Base-by-base conservation (phyloP, 2,888 invertebrate genomes). In the Nemapogon koenigi region DNA sequence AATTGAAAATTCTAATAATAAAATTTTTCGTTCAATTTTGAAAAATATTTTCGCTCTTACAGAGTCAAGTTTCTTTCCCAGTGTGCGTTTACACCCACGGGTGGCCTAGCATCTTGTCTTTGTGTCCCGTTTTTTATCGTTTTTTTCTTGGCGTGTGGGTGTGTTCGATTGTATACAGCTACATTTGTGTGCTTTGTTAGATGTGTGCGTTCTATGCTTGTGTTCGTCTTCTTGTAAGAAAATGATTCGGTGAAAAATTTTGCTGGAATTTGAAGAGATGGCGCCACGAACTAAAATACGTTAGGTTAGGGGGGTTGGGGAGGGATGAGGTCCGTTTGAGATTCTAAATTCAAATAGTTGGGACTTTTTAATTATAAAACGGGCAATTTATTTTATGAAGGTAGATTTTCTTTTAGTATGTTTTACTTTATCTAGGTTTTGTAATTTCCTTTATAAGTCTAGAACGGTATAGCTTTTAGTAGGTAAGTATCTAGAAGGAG, bases 141-240 rank as follows among this genome's bases (percentile, higher is more conserved):
- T 76, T 78, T 75, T 76, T 73, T 73, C 70, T 66, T 58, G 49
- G 52, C 57, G 78, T 76, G 75, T 76, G 76, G 62, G 76, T 75
- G 71, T 64, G 64, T 72, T 71, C 68, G 66, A 72, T 75, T 75
- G 73, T 78, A 63, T 68, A 53, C 52, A 37, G 46, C 42, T 60
- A 57, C 57, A 57, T 53, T 54, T 45, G 39, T 39, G 40, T 30
- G 28, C 16, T 52, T 47, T 41, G 32, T 26, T 68, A 67, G 63
- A 67, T 39, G 61, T 46, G 19, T 17, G 33, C 14, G 17, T 27
- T 13, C 11, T 38, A 17, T 11, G 10, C 8, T 16, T 42, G 44
- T 44, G 41, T 22, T 39, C 4, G 31, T 54, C 63, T 70, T 78
- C 78, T 78, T 78, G 64, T 70, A 76, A 78, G 76, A 78, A n/a